Conservation (phyloP, 2,113 vertebrate species). For the Gasterosteus nipponicus region DNA sequence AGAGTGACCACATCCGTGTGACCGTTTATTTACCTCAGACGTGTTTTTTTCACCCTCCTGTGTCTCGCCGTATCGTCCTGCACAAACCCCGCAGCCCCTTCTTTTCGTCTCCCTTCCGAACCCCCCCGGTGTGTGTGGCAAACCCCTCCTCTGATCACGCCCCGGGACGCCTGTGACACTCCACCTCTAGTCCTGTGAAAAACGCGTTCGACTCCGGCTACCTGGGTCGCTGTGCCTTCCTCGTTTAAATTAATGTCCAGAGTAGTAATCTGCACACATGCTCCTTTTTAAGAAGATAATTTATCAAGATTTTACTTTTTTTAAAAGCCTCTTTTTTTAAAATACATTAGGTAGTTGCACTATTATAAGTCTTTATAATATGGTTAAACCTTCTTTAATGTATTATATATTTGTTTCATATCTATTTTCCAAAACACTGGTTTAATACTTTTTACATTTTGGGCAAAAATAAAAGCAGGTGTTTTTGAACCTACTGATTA, state of each 20-base stretch:
- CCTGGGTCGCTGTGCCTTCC: constrained; percentile 89
- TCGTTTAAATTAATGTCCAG: constrained; percentile 77
- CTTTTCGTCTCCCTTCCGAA: constrained; percentile 44
- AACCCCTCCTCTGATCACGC: constrained; percentile 77
- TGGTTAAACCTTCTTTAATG: constrained; percentile 79
- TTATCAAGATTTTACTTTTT: constrained; percentile 68
- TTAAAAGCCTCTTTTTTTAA: constrained; percentile 63
- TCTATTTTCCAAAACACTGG: constrained; percentile 87
- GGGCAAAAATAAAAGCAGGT: constrained; percentile 81
- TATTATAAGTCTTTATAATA: constrained; percentile 76
- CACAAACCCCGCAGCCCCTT: constrained; percentile 50
- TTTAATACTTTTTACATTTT: constrained; percentile 82
- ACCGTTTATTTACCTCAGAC: constrained; percentile 80
- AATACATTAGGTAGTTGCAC: constrained; percentile 82
- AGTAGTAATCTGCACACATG: constrained; percentile 81
- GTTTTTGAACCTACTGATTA: constrained; percentile 86
- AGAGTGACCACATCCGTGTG: constrained; percentile 97
- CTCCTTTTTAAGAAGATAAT: constrained; percentile 74
- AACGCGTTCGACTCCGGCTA: constrained; percentile 68
- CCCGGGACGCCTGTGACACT: constrained; percentile 70
- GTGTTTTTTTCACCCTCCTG: constrained; percentile 82
- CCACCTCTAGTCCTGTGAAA: constrained; percentile 67
- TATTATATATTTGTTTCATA: constrained; percentile 81
- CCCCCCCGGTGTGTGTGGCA: constrained; percentile 53
- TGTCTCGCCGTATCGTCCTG: constrained; percentile 76